A percentile compares a stretch with the other conserved stretches of the same genome.
Conservation (phyloP, 2,113 vertebrate genomes). For the Pelobates fuscus region DNA sequence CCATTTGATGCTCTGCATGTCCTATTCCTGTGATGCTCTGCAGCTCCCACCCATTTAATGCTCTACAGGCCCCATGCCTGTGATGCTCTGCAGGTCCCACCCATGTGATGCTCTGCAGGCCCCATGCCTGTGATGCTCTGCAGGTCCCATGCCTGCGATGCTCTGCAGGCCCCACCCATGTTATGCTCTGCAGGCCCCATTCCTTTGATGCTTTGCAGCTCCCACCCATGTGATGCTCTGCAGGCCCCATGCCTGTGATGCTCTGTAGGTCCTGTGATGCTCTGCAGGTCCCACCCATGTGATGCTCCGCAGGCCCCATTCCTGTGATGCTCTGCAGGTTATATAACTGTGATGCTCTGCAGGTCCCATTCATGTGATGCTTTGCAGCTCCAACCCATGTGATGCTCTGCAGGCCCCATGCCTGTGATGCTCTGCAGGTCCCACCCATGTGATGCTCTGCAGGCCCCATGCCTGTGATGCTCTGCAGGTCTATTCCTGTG, state of each 20-base stretch:
- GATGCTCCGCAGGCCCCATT: not conserved
- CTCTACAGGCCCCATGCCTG: not conserved
- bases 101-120: not conserved
- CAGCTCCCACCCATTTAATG: not conserved
- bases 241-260: not conserved
- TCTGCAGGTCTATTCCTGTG: conserved; percentile 15
- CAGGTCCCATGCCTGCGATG: not conserved
- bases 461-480: not conserved
- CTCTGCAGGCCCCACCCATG: not conserved
- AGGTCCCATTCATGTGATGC: not conserved
- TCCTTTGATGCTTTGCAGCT: not conserved
- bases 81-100: not conserved
- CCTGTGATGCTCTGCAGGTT: not conserved
- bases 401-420: conserved; percentile 12
- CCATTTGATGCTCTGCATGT: not conserved
- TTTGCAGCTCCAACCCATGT: not conserved
- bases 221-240: conserved; percentile 8
- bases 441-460: conserved; percentile 2
- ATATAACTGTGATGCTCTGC: not conserved
- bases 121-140: not conserved
- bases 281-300: not conserved
- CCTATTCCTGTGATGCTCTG: not conserved
- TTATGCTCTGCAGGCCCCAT: not conserved
- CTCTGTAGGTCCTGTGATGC: not conserved
- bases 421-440: not conserved